These are phyloP conservation scores for Cyclopterus lumpus DNA, from an alignment of 2,797 vertebrate species.

Conservation along the genomic window DNA sequence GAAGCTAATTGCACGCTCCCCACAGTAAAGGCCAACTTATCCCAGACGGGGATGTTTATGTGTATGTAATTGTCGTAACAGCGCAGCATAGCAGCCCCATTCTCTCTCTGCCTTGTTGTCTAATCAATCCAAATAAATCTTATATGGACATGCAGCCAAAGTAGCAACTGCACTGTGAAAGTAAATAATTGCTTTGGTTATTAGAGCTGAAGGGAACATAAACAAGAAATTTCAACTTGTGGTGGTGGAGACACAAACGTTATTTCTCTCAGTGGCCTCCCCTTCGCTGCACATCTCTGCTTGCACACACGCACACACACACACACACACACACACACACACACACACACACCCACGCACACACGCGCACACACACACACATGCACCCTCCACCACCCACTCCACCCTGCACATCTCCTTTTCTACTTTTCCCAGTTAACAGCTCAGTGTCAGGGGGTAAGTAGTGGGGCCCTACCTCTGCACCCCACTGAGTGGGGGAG, in stretches of 20 bases:
- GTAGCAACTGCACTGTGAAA: slow-evolving; percentile 70
- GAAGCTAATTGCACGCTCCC: slow-evolving; percentile 62
- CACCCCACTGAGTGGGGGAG: slow-evolving; percentile 58
- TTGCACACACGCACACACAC: background rate
- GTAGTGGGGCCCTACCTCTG: slow-evolving; percentile 83
- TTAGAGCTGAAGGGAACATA: slow-evolving; percentile 74
- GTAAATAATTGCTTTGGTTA: slow-evolving; percentile 72
- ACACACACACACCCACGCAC: background rate
- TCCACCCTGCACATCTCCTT: slow-evolving; percentile 76
- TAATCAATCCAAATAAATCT: slow-evolving; percentile 74
- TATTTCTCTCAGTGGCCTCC: slow-evolving; percentile 32
- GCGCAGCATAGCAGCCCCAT: slow-evolving; percentile 39
- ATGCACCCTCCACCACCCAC: slow-evolving; percentile 10
- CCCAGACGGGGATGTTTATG: slow-evolving; percentile 71
- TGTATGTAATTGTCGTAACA: slow-evolving; percentile 63
- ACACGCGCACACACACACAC: slow-evolving; percentile 14
- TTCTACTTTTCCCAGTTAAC: slow-evolving; percentile 85
- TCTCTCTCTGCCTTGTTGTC: slow-evolving; percentile 59
- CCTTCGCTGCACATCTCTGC: background rate
- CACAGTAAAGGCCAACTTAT: slow-evolving; percentile 62
- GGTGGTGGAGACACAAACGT: slow-evolving; percentile 62
- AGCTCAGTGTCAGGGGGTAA: slow-evolving; percentile 89
- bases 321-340: background rate
- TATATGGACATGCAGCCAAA: slow-evolving; percentile 54
- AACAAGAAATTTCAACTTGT: slow-evolving; percentile 71